These are phyloP conservation scores for Melanerpes formicivorus DNA, from an alignment of 2,113 vertebrate genomes.

Conservation along the genomic window DNA sequence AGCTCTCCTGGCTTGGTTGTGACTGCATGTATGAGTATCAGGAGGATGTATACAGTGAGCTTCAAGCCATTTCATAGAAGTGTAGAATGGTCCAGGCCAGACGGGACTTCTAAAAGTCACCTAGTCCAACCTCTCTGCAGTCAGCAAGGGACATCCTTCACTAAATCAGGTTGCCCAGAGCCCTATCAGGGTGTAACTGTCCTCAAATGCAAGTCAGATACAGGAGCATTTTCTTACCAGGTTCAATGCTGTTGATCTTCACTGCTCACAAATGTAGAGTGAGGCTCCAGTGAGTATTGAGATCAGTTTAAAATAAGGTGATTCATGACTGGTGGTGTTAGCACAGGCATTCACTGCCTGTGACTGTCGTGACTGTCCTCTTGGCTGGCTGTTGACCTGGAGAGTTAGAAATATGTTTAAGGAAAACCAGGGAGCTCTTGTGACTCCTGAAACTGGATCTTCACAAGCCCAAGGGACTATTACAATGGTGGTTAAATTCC, in stretches of 20 bases:
- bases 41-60: neutral
- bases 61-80: neutral
- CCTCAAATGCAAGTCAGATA: neutral
- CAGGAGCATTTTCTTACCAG: neutral
- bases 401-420: neutral
- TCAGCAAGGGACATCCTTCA: no score
- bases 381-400: neutral
- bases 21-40: fast-evolving
- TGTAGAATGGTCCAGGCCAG: no score
- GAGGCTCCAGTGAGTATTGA: neutral
- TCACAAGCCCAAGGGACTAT: fast-evolving
- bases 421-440: fast-evolving
- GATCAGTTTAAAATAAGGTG: neutral
- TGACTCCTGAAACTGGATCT: neutral
- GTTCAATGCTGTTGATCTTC: neutral
- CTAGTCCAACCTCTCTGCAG: no score
- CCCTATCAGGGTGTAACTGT: neutral
- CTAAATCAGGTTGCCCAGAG: no score
- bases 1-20: neutral
- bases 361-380: fast-evolving
- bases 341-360: neutral
- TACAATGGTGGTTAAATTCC: neutral
- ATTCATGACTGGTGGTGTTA: neutral
- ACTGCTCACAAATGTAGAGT: neutral
- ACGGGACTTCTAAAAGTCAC: no score